Conservation (phyloP, 2,113 vertebrate species). For the Cephalopterus ornatus region DNA sequence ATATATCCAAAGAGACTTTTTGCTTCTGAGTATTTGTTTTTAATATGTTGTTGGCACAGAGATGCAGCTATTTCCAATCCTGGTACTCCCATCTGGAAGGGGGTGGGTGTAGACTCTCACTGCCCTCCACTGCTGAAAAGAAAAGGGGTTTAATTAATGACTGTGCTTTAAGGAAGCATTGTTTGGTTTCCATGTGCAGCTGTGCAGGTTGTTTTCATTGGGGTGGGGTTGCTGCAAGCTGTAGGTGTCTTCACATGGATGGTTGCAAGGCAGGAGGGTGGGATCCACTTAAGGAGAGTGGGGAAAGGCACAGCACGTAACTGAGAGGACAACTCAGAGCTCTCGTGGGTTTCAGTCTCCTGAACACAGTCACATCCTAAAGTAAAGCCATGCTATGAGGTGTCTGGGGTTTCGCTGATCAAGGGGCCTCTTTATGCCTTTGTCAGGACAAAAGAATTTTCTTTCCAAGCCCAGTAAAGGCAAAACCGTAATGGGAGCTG, state of each 20-base stretch:
- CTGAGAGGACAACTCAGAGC: not conserved
- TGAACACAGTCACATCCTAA: not conserved
- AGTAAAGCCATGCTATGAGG: not conserved
- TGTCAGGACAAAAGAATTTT: not conserved
- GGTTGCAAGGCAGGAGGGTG: not conserved
- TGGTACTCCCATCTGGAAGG: not conserved
- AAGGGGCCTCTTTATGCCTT: not conserved
- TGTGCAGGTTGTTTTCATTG: not conserved
- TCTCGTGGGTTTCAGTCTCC: no score
- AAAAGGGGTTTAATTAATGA: not conserved
- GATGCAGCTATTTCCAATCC: not conserved
- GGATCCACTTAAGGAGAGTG: not conserved
- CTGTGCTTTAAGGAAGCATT: accelerated
- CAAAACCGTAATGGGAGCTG: not conserved
- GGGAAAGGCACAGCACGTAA: not conserved
- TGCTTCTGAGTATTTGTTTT: not conserved
- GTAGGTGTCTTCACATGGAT: not conserved
- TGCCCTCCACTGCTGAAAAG: not conserved
- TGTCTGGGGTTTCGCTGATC: not conserved
- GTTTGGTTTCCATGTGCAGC: not conserved
- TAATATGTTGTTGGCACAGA: not conserved
- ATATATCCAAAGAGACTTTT: not conserved
- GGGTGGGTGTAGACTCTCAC: not conserved
- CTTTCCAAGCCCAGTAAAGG: not conserved
- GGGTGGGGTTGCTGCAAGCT: not conserved